Percentiles rank a stretch among this genome's conserved stretches.
Evolutionary conservation across 1,140 invertebrate genomes (phyloP).

Genomic region (Luehdorfia chinensis): DNA sequence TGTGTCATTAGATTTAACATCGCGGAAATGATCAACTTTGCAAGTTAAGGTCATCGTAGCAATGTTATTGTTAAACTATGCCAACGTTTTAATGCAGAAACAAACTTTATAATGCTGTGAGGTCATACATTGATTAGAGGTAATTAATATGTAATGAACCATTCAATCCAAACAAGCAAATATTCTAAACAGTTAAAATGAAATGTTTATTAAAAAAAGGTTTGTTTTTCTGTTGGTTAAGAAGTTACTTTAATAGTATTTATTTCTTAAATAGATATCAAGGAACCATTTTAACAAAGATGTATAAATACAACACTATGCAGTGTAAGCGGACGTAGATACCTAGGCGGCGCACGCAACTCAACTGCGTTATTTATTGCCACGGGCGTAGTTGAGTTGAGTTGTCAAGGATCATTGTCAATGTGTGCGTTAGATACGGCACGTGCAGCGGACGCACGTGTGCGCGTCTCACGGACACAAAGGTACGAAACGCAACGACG

Average conservation of each 20-base stretch:
- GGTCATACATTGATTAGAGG: background rate
- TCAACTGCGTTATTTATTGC: conserved; percentile 50
- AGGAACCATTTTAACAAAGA: conserved; percentile 12
- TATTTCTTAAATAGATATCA: too few species aligned
- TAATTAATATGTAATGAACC: too few species aligned
- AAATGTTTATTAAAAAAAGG: too few species aligned
- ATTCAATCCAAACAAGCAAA: too few species aligned
- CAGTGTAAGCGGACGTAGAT: conserved; percentile 17
- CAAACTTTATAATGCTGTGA: background rate
- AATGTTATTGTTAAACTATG: conserved; percentile 18
- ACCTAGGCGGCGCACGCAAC: conserved; percentile 42
- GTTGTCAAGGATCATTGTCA: conserved; percentile 42
- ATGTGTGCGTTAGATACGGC: conserved; percentile 31
- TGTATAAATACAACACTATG: conserved; percentile 19
- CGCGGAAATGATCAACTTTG: conserved; percentile 52
- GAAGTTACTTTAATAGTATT: too few species aligned
- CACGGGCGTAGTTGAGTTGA: conserved; percentile 33
- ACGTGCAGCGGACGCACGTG: conserved; percentile 29
- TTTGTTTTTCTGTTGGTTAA: too few species aligned
- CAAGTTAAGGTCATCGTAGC: conserved; percentile 52
- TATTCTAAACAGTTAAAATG: too few species aligned
- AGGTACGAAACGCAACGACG: conserved; percentile 46
- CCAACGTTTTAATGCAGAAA: background rate
- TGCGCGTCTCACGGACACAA: conserved; percentile 38
- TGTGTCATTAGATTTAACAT: conserved; percentile 41